Conservation (phyloP, 2,113 vertebrate genomes). For the Heliornis fulica region DNA sequence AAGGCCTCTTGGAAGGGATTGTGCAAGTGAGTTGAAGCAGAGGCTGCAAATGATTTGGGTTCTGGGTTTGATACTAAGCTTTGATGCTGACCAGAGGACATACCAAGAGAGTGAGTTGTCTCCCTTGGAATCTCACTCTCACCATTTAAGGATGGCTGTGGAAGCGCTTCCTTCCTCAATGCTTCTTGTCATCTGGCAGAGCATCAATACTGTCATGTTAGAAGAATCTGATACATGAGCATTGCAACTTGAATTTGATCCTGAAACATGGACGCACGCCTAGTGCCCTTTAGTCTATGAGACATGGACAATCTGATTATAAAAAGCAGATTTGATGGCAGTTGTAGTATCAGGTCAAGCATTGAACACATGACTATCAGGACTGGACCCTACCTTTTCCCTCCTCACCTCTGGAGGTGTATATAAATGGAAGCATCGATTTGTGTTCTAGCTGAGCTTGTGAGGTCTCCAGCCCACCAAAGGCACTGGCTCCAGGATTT, state of each 20-base stretch:
- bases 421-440: not conserved
- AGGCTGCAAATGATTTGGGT: not conserved
- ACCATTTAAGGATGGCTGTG: not conserved
- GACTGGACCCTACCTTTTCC: not conserved
- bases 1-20: not conserved
- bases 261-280: not conserved
- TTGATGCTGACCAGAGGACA: not conserved
- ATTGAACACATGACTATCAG: not conserved
- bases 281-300: accelerated
- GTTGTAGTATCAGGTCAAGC: not conserved
- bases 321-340: not conserved
- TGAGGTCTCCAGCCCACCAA: not conserved
- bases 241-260: not conserved
- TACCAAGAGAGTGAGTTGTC: not conserved
- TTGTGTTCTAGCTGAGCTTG: not conserved
- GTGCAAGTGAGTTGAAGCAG: not conserved
- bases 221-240: not conserved
- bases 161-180: not conserved
- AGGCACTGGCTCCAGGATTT: not conserved
- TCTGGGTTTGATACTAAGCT: not conserved
- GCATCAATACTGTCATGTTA: not conserved
- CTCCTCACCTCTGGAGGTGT: not conserved
- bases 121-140: not conserved
- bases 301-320: not conserved
- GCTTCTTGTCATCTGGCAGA: not conserved